Conservation (phyloP, 2,113 vertebrate genomes). For the Crotalus helleri region DNA sequence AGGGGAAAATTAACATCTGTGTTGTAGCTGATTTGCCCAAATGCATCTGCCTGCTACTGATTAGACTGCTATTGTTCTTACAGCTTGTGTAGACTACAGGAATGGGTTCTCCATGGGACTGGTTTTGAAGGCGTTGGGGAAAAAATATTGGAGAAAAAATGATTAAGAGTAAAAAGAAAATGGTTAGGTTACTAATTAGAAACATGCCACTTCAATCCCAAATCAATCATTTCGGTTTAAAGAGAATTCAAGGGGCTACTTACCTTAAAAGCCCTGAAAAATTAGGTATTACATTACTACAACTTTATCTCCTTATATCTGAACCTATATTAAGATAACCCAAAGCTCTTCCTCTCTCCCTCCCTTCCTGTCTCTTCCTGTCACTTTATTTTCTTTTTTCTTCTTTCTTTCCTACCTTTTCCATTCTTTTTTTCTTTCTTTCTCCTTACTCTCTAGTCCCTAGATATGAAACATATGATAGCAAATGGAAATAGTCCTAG, state of each 20-base stretch:
- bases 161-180: neutral
- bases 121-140: neutral
- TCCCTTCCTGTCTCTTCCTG: neutral
- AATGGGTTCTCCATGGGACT: neutral
- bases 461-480: neutral
- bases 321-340: neutral
- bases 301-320: neutral
- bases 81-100: neutral
- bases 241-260: neutral
- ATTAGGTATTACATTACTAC: too few species aligned
- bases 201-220: neutral
- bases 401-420: neutral
- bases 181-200: neutral
- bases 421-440: neutral
- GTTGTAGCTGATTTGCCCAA: conserved; percentile 20
- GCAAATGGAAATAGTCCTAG: neutral
- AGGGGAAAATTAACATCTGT: conserved; percentile 31
- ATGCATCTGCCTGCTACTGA: conserved; percentile 6
- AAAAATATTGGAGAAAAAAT: neutral
- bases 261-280: neutral
- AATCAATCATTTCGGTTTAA: too few species aligned
- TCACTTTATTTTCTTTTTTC: too few species aligned
- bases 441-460: too few species aligned
- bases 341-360: too few species aligned
- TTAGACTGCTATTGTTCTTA: neutral